These are phyloP conservation scores for Rhagologus leucostigma DNA, from an alignment of 2,113 vertebrate species.

Conservation along the genomic window DNA sequence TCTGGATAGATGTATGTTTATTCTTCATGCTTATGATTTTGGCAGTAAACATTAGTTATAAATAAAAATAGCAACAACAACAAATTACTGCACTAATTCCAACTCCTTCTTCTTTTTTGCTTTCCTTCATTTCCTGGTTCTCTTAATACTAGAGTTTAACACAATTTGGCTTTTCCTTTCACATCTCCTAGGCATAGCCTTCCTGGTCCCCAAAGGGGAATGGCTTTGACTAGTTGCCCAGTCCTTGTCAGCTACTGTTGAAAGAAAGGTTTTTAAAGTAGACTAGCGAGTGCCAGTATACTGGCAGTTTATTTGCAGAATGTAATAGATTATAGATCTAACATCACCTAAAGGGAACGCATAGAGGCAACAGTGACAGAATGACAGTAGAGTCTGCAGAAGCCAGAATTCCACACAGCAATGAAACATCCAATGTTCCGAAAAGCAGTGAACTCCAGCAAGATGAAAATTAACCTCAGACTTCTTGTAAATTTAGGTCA, in stretches of 20 bases:
- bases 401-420: not conserved
- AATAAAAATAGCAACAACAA: not conserved
- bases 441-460: not conserved
- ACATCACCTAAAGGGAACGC: not conserved
- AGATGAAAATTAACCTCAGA: not conserved
- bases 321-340: not conserved
- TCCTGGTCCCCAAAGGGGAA: not conserved
- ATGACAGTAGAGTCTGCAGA: not conserved
- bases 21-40: not conserved
- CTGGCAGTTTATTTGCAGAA: conserved; percentile 22
- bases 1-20: not conserved
- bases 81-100: not conserved
- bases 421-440: not conserved
- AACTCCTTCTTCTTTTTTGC: not conserved
- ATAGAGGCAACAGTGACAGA: not conserved
- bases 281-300: not conserved
- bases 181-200: not conserved
- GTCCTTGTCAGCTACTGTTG: conserved; percentile 19
- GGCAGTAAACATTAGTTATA: not conserved
- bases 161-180: conserved; percentile 6
- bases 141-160: not conserved
- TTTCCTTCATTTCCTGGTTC: not conserved
- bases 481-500: conserved; percentile 5
- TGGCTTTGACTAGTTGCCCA: not conserved
- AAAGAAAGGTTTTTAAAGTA: not conserved